Evolutionary conservation across 1,140 invertebrate species (phyloP), one percentile per base, ranked within the genome.

Genomic region (Cherax quadricarinatus): DNA sequence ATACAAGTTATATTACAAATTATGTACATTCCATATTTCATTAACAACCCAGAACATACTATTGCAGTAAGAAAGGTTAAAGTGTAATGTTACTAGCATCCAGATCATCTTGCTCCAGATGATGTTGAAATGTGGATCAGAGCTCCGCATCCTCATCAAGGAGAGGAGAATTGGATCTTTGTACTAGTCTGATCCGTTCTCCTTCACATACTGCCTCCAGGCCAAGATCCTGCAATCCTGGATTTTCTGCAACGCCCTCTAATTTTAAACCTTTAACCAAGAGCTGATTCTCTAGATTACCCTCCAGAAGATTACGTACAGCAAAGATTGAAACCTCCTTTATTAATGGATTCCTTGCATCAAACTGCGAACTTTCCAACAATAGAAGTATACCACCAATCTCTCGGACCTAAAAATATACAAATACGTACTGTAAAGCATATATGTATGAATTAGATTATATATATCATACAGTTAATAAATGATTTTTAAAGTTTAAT

Each of bases 251-350:
- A 49, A 82, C 60, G 4, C 90, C 79, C 75, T 87, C 10, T 24
- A 86, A 51, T 86, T 24, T 66, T 7, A 91, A 78, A 2, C 49
- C 78, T 80, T 81, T 75, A 12, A 91, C 79, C 1, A 79, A 41
- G 12, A n/a, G 57, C 60, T 91, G 90, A 57, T 91, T 91, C 51
- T 91, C 90, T n/a, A 81, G 18, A 66, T 91, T 91, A n/a, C 83
- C 84, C 49, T 91, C 90, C 41, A 91, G 51, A 4, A 91, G 85
- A 84, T 91, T 91, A 30, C 90, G 66, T 41, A 91, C 30, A 41
- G 90, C 90, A 51, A 86, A 91, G n/a, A 91, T 82, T 1, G 90
- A 91, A 10, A 53, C 60, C 53, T 91, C 90, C 30, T 91, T 91
- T 21, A 91, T 91, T 12, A 81, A 49, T 18, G 84, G 83, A 70